Percentiles rank a stretch among this genome's conserved stretches.
phyloP scores from a whole-genome alignment of 1,140 invertebrate genomes.

The Bombyx mandarina region DNA sequence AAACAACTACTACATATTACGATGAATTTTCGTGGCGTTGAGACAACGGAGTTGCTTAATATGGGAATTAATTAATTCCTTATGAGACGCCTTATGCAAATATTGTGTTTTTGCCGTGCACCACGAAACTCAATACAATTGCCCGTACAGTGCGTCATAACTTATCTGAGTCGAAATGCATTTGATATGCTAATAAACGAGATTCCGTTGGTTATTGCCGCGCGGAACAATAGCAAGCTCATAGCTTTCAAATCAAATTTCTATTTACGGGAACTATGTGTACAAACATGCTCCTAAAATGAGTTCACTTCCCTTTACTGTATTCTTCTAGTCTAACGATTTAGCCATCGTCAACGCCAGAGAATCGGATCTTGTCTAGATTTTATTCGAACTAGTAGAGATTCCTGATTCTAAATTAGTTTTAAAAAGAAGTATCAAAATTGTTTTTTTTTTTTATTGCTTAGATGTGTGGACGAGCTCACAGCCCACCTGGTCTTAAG shows the following conservation, averaged over 20 bases:
- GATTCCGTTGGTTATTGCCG: slow-evolving; percentile 9
- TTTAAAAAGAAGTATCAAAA: no score
- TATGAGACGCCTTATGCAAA: slow-evolving; percentile 47
- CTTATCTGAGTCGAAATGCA: slow-evolving; percentile 13
- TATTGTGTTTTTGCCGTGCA: slow-evolving; percentile 25
- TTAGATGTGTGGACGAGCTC: no score
- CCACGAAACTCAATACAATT: slow-evolving; percentile 19
- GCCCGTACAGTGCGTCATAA: slow-evolving; percentile 20
- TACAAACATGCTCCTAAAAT: not conserved
- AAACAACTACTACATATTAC: no score
- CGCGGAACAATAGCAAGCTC: not conserved
- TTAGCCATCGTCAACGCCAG: no score
- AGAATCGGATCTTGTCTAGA: no score
- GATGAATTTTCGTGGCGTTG: no score
- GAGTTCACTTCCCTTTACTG: not conserved
- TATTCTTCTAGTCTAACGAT: no score
- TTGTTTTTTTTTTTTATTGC: no score
- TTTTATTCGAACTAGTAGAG: no score
- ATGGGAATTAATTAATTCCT: slow-evolving; percentile 13
- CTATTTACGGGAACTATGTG: not conserved
- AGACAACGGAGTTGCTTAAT: no score
- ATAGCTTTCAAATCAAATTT: not conserved
- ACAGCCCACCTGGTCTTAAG: no score
- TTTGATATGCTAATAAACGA: slow-evolving; percentile 24
- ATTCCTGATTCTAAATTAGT: no score